A percentile compares a stretch with the other conserved stretches of the same genome.
phyloP scores from a whole-genome alignment of 2,888 invertebrate genomes.

The Drosophila planitibia region DNA sequence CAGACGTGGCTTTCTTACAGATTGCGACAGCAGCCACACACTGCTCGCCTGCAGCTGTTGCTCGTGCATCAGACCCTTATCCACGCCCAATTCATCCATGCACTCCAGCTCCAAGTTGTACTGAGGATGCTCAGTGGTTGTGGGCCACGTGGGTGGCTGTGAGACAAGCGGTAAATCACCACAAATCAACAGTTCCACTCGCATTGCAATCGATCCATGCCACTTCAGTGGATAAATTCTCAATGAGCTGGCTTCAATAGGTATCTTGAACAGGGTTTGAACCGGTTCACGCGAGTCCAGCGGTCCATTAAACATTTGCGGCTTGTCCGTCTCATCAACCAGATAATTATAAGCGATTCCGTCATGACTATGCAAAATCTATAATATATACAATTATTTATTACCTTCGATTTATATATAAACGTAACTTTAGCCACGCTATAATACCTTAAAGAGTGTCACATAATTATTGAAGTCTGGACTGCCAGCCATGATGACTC shows the following conservation, averaged over 20 bases:
- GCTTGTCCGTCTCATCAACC: constrained; percentile 86
- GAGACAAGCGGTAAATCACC: constrained; percentile 44
- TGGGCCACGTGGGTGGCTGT: constrained; percentile 22
- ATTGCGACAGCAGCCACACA: constrained; percentile 75
- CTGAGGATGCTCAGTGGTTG: constrained; percentile 56
- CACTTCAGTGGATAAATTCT: constrained; percentile 91
- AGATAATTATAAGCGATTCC: constrained; percentile 88
- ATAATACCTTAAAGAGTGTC: constrained; percentile 88
- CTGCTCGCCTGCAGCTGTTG: constrained; percentile 87
- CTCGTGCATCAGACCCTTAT: constrained; percentile 87
- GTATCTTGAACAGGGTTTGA: constrained; percentile 89
- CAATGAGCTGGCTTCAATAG: constrained; percentile 91
- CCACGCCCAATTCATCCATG: constrained; percentile 90
- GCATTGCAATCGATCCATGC: constrained; percentile 89
- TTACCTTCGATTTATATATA: background rate
- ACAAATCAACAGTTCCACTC: constrained; percentile 92
- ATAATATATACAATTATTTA: background rate
- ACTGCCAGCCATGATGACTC: constrained; percentile 90
- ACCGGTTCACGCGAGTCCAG: constrained; percentile 87
- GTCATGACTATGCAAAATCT: constrained; percentile 89
- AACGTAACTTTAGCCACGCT: background rate
- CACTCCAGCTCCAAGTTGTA: constrained; percentile 86
- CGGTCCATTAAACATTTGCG: constrained; percentile 91
- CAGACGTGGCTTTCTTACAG: constrained; percentile 73
- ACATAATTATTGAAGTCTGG: constrained; percentile 90